Evolutionary conservation across 2,888 invertebrate species (phyloP), one percentile per base, ranked within the genome.

Genomic region (Aromia moschata): DNA sequence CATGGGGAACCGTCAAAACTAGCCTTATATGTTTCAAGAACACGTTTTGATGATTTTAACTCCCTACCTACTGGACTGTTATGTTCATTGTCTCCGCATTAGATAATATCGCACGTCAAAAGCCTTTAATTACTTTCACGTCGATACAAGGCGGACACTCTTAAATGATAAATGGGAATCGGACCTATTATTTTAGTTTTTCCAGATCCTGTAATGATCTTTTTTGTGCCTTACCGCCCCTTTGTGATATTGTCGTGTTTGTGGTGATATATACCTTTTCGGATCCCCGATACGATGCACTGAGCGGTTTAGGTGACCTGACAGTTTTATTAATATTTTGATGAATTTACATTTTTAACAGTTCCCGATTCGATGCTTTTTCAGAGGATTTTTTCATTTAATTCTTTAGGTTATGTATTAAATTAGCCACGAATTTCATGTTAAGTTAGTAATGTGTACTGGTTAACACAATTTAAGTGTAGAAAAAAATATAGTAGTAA

Each of bases 121-220:
- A 44, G 51, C 52, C 63, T 68, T 66, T 68, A 68, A 68, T 68
- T 68, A 62, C 61, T 58, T 58, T 55, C 46, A 60, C 55, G 62
- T 64, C 65, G 59, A 68, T 68, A 56, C 58, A 62, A 65, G 63
- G 62, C 54, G 63, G 60, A 60, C 60, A 57, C 57, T 56, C 62
- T 60, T 58, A 62, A 63, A 65, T 68, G 68, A 68, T 66, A 66
- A 66, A 68, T 68, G 65, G 54, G 60, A 63, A 58, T 58, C 58
- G 51, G 56, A 43, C 56, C 61, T 59, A 57, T 59, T 64, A 64
- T 68, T 65, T 62, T 55, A 58, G 57, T 60, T 67, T 65, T 62
- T 64, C 56, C 49, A 45, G 17, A 25, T 17, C 44, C 56, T 59
- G 56, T 63, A 65, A 63, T 65, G 61, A 53, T 56, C 53, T 52